Base-by-base conservation (phyloP, 2,797 vertebrate genomes). In the Rhinatrema bivittatum region DNA sequence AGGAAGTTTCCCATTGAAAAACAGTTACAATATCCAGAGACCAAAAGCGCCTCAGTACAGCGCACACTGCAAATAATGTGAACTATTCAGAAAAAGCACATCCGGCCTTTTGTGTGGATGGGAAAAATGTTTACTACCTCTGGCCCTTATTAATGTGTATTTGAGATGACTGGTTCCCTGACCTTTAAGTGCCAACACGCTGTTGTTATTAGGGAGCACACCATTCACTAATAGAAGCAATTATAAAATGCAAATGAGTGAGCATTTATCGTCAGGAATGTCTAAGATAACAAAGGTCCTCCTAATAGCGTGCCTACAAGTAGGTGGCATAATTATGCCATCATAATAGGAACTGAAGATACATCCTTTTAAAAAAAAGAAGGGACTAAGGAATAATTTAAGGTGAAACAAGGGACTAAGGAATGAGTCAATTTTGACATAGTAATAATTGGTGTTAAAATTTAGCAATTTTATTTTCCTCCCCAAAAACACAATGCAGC, bases 201-300 rank as follows among this genome's bases (percentile, higher is more conserved):
- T 41, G 39, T 58, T 67, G 50, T 59, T 53, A 34, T 35, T 37
- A 62, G 25, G 19, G 16, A 73, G 39, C 39, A 42, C 15, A 21
- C 49, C 47, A 43, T 29, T 20, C 22, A 36, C 46, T 41, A 78
- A 75, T 25, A 79, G 53, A 81, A 74, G 63, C 72, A 76, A 85
- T 84, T 82, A 84, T 65, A 77, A 87, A 86, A 84, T 82, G 59
- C 50, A 74, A 70, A 76, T 86, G 53, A 48, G 32, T 48, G 65
- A 61, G 60, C 56, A 57, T 65, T 79, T 64, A 56, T 64, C 70
- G 63, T 78, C 65, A 64, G 78, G 68, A 76, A 49, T 61, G 46
- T 47, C 61, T 71, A 53, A 61, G 56, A 69, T 44, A 80, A 76
- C 42, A 80, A 74, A 77, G 59, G 50, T 47, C 55, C 66, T 53